phyloP scores from a whole-genome alignment of 2,113 vertebrate genomes.

The Xiphias gladius region DNA sequence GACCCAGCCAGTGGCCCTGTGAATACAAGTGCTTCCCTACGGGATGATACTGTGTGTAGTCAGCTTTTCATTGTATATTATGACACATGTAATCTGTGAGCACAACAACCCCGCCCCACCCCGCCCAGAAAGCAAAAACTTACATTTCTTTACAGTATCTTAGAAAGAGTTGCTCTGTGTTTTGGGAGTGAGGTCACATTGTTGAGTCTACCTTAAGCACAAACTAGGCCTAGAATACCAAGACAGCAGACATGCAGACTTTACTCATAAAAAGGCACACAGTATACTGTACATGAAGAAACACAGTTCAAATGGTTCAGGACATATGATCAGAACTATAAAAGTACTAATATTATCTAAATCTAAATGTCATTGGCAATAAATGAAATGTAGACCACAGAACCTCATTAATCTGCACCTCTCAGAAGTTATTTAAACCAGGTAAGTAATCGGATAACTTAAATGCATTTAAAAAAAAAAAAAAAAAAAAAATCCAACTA shows the following conservation, averaged over 20 bases:
- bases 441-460: conserved; percentile 38
- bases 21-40: conserved; percentile 16
- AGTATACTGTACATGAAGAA: conserved; percentile 78
- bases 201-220: conserved; percentile 70
- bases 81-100: conserved; percentile 32
- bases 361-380: conserved; percentile 62
- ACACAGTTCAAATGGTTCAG: conserved; percentile 74
- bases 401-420: conserved; percentile 48
- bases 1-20: conserved; percentile 19
- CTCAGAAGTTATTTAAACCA: conserved; percentile 15
- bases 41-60: conserved; percentile 1
- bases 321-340: conserved; percentile 59
- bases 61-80: conserved; percentile 28
- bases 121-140: conserved; percentile 40
- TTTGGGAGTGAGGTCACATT: conserved; percentile 65
- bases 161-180: conserved; percentile 52
- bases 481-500: neutral
- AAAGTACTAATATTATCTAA: conserved; percentile 69
- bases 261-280: conserved; percentile 79
- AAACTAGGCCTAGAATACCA: conserved; percentile 76
- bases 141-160: conserved; percentile 34
- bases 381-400: conserved; percentile 52
- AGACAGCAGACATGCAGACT: conserved; percentile 78
- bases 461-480: conserved; percentile 30
- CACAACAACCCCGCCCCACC: neutral